phyloP scores from a whole-genome alignment of 2,797 vertebrate species.

The Thalassophryne amazonica region DNA sequence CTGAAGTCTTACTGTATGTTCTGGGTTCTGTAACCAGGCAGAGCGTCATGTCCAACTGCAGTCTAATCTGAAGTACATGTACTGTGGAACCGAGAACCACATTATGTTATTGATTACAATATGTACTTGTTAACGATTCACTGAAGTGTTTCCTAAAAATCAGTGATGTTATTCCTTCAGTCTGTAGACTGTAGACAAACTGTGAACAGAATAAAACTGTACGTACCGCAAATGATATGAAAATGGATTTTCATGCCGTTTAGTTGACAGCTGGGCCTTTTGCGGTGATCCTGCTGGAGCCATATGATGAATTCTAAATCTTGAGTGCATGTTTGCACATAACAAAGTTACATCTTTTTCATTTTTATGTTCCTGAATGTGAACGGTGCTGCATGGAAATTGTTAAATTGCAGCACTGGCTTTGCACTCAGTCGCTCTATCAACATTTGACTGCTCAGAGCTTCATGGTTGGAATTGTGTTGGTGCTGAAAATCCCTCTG shows the following conservation, averaged over 20 bases:
- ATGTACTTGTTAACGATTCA: slow-evolving; percentile 26
- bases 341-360: neutral
- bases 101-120: no score
- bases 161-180: neutral
- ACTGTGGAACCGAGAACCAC: no score
- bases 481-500: slow-evolving; percentile 30
- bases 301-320: neutral
- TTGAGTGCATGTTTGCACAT: neutral
- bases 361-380: slow-evolving; percentile 10
- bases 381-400: slow-evolving; percentile 24
- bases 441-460: neutral
- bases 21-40: slow-evolving; percentile 19
- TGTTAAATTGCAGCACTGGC: slow-evolving; percentile 11
- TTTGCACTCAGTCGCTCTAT: slow-evolving; percentile 9
- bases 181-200: neutral
- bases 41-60: slow-evolving; percentile 35
- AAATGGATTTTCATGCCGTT: slow-evolving; percentile 6
- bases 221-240: no score
- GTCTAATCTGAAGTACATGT: slow-evolving; percentile 18
- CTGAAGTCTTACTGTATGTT: slow-evolving; percentile 22
- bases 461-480: neutral
- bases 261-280: neutral
- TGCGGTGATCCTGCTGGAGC: neutral
- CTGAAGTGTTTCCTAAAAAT: slow-evolving; percentile 4
- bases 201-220: no score